Conservation (phyloP, 1,140 invertebrate species). For the Bradynema listronoti region DNA sequence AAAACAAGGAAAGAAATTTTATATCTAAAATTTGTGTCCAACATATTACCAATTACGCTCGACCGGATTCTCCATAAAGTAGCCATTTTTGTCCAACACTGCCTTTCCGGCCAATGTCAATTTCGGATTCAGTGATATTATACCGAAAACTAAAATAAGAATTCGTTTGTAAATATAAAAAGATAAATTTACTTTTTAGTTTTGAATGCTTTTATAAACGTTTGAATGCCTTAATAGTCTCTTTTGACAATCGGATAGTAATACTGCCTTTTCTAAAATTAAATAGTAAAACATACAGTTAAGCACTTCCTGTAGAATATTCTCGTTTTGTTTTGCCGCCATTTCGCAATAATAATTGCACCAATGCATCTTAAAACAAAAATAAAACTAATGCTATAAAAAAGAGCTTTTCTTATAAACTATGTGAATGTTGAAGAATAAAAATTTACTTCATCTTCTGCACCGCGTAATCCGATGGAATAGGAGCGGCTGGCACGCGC, state of each 20-base stretch:
- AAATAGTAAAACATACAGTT: conserved; percentile 29
- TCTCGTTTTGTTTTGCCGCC: conserved; percentile 23
- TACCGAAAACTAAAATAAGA: conserved; percentile 27
- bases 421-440: not conserved
- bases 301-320: conserved; percentile 20
- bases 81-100: conserved; percentile 50
- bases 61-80: conserved; percentile 47
- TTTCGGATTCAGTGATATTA: conserved; percentile 41
- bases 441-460: conserved; percentile 35
- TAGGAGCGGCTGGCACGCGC: conserved; percentile 53
- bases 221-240: too few relatives aligned
- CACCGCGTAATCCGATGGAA: conserved; percentile 48
- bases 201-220: conserved; percentile 1
- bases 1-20: too few relatives aligned
- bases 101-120: conserved; percentile 36
- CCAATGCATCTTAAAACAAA: conserved; percentile 43
- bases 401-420: conserved; percentile 2
- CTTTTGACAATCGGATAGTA: too few relatives aligned
- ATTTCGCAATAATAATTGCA: conserved; percentile 35
- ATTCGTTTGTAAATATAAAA: not conserved
- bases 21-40: too few relatives aligned
- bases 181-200: not conserved
- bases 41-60: conserved; percentile 49
- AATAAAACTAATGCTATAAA: not conserved
- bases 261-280: too few relatives aligned